Conservation (phyloP, 2,888 invertebrate genomes). For the Bugula neritina region DNA sequence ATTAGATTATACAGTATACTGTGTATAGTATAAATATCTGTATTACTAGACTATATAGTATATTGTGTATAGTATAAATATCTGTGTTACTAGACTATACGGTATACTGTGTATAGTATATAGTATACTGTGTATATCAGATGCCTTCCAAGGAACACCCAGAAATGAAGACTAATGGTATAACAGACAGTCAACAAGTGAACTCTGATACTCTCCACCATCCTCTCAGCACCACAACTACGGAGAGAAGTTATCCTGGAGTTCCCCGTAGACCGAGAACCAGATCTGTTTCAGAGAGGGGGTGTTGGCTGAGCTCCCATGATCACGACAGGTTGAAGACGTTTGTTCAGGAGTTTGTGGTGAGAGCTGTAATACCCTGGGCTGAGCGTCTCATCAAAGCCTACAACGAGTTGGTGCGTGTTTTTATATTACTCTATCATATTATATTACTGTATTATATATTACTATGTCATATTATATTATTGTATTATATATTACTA, state of each 20-base stretch:
- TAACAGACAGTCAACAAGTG: neutral
- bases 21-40: too few relatives aligned
- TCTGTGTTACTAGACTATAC: too few relatives aligned
- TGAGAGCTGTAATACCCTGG: conserved; percentile 79
- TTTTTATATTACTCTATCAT: neutral
- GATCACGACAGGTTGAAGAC: conserved; percentile 79
- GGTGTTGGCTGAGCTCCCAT: conserved; percentile 66
- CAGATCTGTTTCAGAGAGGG: conserved; percentile 38
- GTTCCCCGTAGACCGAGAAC: conserved; percentile 24
- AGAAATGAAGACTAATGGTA: neutral
- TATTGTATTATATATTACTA: too few relatives aligned
- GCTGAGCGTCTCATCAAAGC: conserved; percentile 79
- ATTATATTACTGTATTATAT: too few relatives aligned
- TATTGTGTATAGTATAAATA: neutral
- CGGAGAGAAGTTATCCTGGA: neutral
- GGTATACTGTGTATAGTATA: neutral
- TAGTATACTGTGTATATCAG: neutral
- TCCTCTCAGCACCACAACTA: neutral
- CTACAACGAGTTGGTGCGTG: conserved; percentile 52
- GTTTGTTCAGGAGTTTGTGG: conserved; percentile 79
- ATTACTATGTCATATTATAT: too few relatives aligned
- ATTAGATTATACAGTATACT: too few relatives aligned
- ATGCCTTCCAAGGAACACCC: neutral
- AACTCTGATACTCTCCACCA: neutral
- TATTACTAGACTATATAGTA: neutral